Evolutionary conservation across 37 sponge, comb jelly and placozoan species (phyloP), one percentile per base, ranked within the genome.

Genomic region (Axinella damicornis): DNA sequence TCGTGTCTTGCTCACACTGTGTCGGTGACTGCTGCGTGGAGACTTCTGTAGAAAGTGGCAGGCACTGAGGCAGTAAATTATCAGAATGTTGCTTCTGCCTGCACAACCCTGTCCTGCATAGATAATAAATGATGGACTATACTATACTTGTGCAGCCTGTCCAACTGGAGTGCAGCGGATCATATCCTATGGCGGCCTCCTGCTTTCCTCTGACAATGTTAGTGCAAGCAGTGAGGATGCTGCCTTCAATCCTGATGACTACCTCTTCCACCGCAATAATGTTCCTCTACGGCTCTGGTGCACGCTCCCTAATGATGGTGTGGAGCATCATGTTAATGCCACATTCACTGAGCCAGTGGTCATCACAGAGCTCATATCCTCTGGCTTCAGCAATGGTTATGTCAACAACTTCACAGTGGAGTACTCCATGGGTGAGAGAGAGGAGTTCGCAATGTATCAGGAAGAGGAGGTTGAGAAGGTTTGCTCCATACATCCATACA

Each of bases 181-280:
- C 6, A 34, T 80, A 2, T 80, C 81, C 55, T 80, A 80, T 34
- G 53, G 69, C 67, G 15, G 11, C 16, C 30, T 22, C 38, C 54
- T 80, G 37, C 69, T 80, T 16, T 39, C 81, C 22, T 69, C 81
- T 5, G 46, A 56, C 19, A 53, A 53, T 28, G 30, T 80, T 21
- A 69, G 1, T 0, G 81, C 81, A 14, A 57, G 38, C 12, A 69
- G 57, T 69, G 62, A 68, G 30, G 69, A 68, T 35, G 4, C 22
- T 0, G 1, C 53, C 57, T 69, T 69, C 66, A 78, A 64, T n/a
- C 67, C 80, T 18, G 81, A 56, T 14, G 38, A 80, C 21, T 69
- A 80, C 54, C 81, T 80, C 70, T 68, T 80, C 69, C 69, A 69
- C 33, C 81, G 70, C 20, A 80, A 56, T 57, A 80, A 80, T 36